Percentiles rank a stretch among this genome's conserved stretches.
Evolutionary conservation across 2,113 vertebrate species (phyloP).

Genomic region (Pseudorectes ferrugineus): DNA sequence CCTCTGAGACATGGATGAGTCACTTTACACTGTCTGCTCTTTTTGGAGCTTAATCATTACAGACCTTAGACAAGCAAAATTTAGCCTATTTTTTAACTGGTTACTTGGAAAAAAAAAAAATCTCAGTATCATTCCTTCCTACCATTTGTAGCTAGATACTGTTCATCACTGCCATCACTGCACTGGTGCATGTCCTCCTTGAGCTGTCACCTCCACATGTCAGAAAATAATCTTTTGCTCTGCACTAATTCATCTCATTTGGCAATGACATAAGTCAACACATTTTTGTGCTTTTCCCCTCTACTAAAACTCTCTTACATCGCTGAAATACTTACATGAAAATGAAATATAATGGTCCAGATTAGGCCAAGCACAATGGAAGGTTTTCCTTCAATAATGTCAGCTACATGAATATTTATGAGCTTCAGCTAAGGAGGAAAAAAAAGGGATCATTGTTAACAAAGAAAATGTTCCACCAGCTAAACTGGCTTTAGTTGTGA

Average conservation of each 20-base stretch:
- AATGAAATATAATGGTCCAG: conserved; percentile 96
- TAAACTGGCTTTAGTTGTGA: background rate
- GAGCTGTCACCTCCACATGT: background rate
- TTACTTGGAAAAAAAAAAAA: background rate
- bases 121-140: background rate
- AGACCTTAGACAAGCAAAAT: background rate
- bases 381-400: conserved; percentile 92
- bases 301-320: background rate
- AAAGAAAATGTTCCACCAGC: conserved; percentile 14
- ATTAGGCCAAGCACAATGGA: conserved; percentile 95
- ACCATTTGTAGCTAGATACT: background rate
- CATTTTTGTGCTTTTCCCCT: background rate
- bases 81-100: background rate
- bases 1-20: background rate
- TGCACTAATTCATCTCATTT: background rate
- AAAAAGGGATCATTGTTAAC: conserved; percentile 35
- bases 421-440: conserved; percentile 82
- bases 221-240: background rate
- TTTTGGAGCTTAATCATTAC: background rate
- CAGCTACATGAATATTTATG: conserved; percentile 95
- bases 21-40: background rate
- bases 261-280: background rate
- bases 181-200: background rate
- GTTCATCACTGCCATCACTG: background rate
- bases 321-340: conserved; percentile 83